phyloP scores from a whole-genome alignment of 2,888 invertebrate species.

The Bedellia somnulentella region DNA sequence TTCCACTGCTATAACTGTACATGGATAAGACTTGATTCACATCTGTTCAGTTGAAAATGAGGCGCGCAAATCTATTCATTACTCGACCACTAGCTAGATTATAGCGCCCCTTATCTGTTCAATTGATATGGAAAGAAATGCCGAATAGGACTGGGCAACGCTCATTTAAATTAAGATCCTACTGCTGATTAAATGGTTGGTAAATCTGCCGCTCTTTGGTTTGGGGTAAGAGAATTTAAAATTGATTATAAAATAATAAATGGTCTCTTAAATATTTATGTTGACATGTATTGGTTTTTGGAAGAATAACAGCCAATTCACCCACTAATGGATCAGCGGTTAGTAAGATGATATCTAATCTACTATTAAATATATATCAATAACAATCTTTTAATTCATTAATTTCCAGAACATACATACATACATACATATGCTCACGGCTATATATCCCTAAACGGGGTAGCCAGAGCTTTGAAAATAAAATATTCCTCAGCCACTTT shows the following conservation, averaged over 20 bases:
- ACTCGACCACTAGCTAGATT: constrained; percentile 39
- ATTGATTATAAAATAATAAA: no score
- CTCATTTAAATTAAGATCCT: constrained; percentile 54
- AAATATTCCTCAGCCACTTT: no score
- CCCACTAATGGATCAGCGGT: no score
- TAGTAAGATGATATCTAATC: not conserved
- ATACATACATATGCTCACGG: no score
- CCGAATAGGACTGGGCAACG: constrained; percentile 43
- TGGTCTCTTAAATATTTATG: no score
- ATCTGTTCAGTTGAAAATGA: constrained; percentile 25
- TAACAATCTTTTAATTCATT: not conserved
- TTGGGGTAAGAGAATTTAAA: constrained; percentile 1
- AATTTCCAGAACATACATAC: no score
- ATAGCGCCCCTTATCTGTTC: constrained; percentile 24
- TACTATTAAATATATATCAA: not conserved
- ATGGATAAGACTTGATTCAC: no score
- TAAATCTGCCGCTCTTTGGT: constrained; percentile 22
- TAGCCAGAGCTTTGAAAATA: no score
- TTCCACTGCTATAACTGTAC: no score
- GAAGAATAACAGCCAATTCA: no score
- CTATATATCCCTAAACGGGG: no score
- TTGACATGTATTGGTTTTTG: no score
- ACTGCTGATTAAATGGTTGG: constrained; percentile 45
- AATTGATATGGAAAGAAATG: constrained; percentile 29
- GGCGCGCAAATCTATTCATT: constrained; percentile 44